Percentiles rank a stretch among this genome's conserved stretches.
These are phyloP conservation scores for Pitangus sulphuratus DNA, from an alignment of 2,797 vertebrate genomes.

Conservation along the genomic window DNA sequence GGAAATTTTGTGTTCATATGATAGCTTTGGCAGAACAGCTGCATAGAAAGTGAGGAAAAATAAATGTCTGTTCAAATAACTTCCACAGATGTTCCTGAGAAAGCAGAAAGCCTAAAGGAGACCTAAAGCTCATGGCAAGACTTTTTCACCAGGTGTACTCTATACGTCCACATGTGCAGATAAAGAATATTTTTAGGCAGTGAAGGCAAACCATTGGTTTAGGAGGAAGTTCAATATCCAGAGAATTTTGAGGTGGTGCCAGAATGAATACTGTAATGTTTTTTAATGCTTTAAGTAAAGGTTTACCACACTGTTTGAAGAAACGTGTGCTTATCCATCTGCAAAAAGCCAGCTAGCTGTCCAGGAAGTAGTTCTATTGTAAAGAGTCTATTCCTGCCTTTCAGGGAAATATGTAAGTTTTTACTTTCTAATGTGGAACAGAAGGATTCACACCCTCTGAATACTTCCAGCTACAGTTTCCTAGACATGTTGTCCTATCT, in stretches of 20 bases:
- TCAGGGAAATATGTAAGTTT: neutral
- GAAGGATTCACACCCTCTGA: neutral
- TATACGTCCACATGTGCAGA: accelerated
- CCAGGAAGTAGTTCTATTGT: neutral
- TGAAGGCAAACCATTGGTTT: neutral
- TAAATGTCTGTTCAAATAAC: neutral
- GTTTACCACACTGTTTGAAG: neutral
- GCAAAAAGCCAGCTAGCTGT: neutral
- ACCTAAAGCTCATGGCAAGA: neutral
- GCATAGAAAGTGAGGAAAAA: neutral
- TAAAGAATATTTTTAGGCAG: neutral
- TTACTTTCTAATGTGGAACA: neutral
- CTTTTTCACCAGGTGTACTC: neutral
- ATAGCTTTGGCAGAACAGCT: neutral
- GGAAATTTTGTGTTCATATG: neutral
- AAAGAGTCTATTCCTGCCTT: neutral
- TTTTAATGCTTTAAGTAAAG: neutral
- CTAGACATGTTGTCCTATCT: neutral
- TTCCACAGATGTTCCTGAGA: neutral
- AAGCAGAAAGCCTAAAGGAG: neutral
- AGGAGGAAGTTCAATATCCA: neutral
- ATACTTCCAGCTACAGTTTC: neutral
- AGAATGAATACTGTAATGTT: neutral
- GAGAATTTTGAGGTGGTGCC: neutral
- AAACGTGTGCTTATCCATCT: neutral